Evolutionary conservation across 1,140 invertebrate species (phyloP).

Genomic region (Drosophila nasuta): DNA sequence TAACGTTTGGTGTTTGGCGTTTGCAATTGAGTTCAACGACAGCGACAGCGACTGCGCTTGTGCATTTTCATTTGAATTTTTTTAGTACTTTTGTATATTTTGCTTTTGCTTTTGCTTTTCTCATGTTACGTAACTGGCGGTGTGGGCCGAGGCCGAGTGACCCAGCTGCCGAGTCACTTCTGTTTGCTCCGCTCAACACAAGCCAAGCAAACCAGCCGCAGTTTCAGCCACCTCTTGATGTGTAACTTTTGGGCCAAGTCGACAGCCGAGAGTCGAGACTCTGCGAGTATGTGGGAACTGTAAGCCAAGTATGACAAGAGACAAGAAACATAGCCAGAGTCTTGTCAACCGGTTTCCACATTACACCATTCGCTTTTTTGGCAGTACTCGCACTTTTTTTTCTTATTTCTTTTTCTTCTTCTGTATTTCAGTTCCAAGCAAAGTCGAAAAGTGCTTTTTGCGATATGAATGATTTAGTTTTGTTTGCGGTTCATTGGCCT

Average conservation of each 20-base stretch:
- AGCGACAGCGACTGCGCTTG: slow-evolving; percentile 34
- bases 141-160: slow-evolving; percentile 44
- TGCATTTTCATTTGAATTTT: slow-evolving; percentile 44
- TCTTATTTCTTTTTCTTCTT: not conserved
- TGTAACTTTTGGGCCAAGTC: slow-evolving; percentile 68
- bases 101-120: slow-evolving; percentile 4
- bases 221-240: slow-evolving; percentile 31
- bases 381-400: slow-evolving; percentile 52
- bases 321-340: slow-evolving; percentile 17
- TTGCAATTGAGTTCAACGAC: slow-evolving; percentile 41
- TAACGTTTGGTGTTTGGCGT: slow-evolving; percentile 5
- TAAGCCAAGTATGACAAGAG: slow-evolving; percentile 52
- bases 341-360: slow-evolving; percentile 69
- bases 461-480: slow-evolving; percentile 77
- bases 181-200: slow-evolving; percentile 47
- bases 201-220: not conserved
- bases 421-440: slow-evolving; percentile 5
- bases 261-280: not conserved
- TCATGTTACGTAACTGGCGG: slow-evolving; percentile 59
- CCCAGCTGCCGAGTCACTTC: slow-evolving; percentile 65
- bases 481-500: slow-evolving; percentile 71
- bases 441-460: not conserved
- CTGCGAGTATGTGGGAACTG: slow-evolving; percentile 45
- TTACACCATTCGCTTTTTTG: slow-evolving; percentile 62
- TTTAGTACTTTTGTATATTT: slow-evolving; percentile 11